Evolutionary conservation across 2,113 vertebrate species (phyloP).

Genomic region (Daubentonia madagascariensis): DNA sequence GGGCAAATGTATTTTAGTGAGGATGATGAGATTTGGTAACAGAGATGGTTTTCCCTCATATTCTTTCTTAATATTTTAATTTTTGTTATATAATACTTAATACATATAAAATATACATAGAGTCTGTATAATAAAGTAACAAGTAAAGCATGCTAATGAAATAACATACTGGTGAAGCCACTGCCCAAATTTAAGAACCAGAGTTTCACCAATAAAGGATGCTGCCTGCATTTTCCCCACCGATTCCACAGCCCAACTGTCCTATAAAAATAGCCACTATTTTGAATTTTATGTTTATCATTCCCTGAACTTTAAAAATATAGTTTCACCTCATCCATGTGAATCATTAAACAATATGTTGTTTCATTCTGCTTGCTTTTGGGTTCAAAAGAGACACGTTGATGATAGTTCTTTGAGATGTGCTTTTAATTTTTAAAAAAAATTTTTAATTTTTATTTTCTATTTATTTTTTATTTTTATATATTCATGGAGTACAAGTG

Average conservation of each 20-base stretch:
- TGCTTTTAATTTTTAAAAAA: not conserved
- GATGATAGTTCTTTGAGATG: not conserved
- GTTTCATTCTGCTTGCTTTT: slow-evolving; percentile 1
- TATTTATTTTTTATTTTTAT: too few relatives aligned
- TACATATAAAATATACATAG: not conserved
- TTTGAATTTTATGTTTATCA: not conserved
- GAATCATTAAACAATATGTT: not conserved
- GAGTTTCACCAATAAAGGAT: not conserved
- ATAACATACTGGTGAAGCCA: not conserved
- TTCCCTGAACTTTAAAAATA: not conserved
- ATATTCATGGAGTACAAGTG: too few relatives aligned
- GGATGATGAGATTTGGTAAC: not conserved
- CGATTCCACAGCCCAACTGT: not conserved
- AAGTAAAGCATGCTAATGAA: not conserved
- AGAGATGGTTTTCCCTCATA: not conserved
- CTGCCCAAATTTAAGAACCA: not conserved
- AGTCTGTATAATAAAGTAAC: not conserved
- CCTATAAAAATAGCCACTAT: not conserved
- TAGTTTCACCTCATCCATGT: not conserved
- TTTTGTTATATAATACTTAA: not conserved
- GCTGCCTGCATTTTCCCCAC: fast-evolving
- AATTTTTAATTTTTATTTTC: too few relatives aligned
- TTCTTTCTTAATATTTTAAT: not conserved
- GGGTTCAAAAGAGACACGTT: not conserved
- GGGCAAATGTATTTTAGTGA: not conserved